Evolutionary conservation across 2,113 vertebrate genomes (phyloP).

Genomic region (Nematolebias whitei): DNA sequence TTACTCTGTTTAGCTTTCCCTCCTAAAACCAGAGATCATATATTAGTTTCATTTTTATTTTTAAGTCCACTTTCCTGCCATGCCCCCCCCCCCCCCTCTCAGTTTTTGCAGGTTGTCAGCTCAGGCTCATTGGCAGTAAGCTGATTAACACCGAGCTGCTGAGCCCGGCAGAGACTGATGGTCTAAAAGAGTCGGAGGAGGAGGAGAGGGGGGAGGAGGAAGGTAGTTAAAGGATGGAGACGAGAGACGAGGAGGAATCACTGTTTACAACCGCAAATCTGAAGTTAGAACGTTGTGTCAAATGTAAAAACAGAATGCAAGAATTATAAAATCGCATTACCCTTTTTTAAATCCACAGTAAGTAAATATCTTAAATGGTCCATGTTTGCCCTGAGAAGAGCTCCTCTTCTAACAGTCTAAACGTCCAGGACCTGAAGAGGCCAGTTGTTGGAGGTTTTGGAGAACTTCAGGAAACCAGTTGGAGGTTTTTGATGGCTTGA

Average conservation of each 20-base stretch:
- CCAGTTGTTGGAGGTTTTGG: too few relatives aligned
- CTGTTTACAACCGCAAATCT: too few relatives aligned
- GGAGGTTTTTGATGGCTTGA: too few relatives aligned
- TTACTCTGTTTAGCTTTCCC: conserved; percentile 20
- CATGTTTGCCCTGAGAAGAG: too few relatives aligned
- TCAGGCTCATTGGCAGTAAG: conserved; percentile 71
- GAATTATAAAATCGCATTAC: not conserved
- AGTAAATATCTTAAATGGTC: too few relatives aligned
- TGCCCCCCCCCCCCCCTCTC: conserved; percentile 17
- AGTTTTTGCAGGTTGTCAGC: conserved; percentile 54
- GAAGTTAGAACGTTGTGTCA: too few relatives aligned
- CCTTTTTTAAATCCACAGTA: too few relatives aligned
- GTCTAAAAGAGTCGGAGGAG: conserved; percentile 42
- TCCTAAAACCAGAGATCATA: conserved; percentile 32
- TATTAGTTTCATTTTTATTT: conserved; percentile 35
- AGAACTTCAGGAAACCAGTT: too few relatives aligned
- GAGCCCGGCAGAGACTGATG: conserved; percentile 65
- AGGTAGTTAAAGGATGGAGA: conserved; percentile 7
- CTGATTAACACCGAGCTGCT: conserved; percentile 70
- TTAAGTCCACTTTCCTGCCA: too few relatives aligned
- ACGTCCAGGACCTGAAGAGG: too few relatives aligned
- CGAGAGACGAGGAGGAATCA: conserved; percentile 21
- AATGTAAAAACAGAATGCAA: too few relatives aligned
- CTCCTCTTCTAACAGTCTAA: too few relatives aligned
- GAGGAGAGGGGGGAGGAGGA: conserved; percentile 6